phyloP scores from a whole-genome alignment of 2,888 invertebrate species.

The Mylabris sibirica region DNA sequence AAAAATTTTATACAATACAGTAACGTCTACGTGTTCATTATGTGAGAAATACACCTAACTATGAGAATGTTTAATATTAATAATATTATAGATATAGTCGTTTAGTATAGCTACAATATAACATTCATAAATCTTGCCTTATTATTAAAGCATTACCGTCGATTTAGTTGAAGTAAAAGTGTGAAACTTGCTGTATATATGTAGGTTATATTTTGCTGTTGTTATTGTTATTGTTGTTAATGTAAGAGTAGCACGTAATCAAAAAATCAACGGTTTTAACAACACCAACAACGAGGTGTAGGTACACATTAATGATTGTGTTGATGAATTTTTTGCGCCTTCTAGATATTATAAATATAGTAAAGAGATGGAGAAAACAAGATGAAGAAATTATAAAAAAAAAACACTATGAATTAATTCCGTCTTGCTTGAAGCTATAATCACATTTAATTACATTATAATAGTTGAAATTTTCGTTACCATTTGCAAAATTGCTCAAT shows the following conservation, averaged over 20 bases:
- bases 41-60: slow-evolving; percentile 53
- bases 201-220: too few relatives aligned
- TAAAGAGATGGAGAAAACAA: not conserved
- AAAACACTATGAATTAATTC: not conserved
- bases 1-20: slow-evolving; percentile 8
- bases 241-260: not conserved
- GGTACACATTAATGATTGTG: not conserved
- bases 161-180: slow-evolving; percentile 4
- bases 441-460: slow-evolving; percentile 5
- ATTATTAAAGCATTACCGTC: slow-evolving; percentile 46
- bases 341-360: not conserved
- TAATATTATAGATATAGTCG: not conserved
- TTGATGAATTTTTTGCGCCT: not conserved
- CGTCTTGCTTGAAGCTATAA: not conserved
- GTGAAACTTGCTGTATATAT: not conserved
- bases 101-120: not conserved
- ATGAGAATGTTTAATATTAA: not conserved
- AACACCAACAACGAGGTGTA: not conserved
- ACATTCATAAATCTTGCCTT: slow-evolving; percentile 41
- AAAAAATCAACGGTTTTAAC: not conserved
- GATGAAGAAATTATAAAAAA: not conserved
- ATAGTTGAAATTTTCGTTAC: not conserved
- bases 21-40: slow-evolving; percentile 55
- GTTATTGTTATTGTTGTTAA: not conserved
- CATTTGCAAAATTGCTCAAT: slow-evolving; percentile 7